A percentile compares a stretch with the other conserved stretches of the same genome.
phyloP scores from a whole-genome alignment of 92 coral and sea anemone genomes.

The Metridium senile region DNA sequence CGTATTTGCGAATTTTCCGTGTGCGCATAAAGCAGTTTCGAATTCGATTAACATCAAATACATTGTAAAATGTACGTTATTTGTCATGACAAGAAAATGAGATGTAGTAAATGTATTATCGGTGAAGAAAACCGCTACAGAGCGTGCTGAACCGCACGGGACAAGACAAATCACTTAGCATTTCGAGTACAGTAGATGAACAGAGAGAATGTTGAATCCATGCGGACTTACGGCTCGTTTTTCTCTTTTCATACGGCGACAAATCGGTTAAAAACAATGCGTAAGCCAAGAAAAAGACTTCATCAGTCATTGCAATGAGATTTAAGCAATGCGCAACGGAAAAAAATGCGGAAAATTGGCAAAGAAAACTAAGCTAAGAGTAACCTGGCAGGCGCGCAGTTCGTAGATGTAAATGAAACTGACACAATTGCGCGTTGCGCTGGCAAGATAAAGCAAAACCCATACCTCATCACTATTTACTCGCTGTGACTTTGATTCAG shows the following conservation, averaged over 20 bases:
- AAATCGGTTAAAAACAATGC: slow-evolving; percentile 37
- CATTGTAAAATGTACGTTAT: not conserved
- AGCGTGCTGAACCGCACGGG: slow-evolving; percentile 31
- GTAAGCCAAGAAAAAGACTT: slow-evolving; percentile 18
- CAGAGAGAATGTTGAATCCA: slow-evolving; percentile 16
- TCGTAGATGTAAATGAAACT: slow-evolving; percentile 31
- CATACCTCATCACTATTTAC: slow-evolving; percentile 57
- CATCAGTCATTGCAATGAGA: not conserved
- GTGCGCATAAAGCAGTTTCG: slow-evolving; percentile 5
- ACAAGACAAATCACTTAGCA: slow-evolving; percentile 3
- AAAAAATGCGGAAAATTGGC: slow-evolving; percentile 5
- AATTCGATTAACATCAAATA: not conserved
- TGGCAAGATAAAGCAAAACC: slow-evolving; percentile 11
- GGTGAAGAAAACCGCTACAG: slow-evolving; percentile 9
- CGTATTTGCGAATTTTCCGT: slow-evolving; percentile 23
- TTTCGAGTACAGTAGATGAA: too few relatives aligned
- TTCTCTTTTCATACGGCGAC: not conserved
- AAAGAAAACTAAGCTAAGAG: slow-evolving; percentile 7
- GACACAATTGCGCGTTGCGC: slow-evolving; percentile 52
- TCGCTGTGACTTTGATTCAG: slow-evolving; percentile 25
- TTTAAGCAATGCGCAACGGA: slow-evolving; percentile 33
- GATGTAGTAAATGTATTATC: not conserved
- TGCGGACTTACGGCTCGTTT: slow-evolving; percentile 14
- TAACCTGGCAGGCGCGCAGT: slow-evolving; percentile 29
- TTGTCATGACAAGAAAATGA: not conserved